These are phyloP conservation scores for Paradoxurus hermaphroditus DNA, from an alignment of 2,113 vertebrate genomes.

Conservation along the genomic window DNA sequence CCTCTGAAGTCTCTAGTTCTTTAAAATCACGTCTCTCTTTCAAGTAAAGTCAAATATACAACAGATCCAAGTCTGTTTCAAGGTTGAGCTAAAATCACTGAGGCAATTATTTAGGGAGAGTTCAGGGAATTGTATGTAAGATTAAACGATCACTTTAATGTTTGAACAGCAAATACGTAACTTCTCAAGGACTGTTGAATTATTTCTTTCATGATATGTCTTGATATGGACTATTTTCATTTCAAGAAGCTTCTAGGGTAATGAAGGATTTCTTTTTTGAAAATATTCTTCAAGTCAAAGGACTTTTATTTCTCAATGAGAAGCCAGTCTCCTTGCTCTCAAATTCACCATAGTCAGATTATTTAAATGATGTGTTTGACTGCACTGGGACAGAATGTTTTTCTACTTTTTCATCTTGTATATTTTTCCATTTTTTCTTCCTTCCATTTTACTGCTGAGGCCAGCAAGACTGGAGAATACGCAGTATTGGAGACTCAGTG, in stretches of 20 bases:
- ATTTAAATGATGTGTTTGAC: background rate
- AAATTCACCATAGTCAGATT: background rate
- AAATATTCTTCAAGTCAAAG: conserved; percentile 49
- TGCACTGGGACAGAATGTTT: background rate
- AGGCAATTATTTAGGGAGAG: conserved; percentile 53
- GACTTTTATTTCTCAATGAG: conserved; percentile 51
- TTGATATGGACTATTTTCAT: conserved; percentile 43
- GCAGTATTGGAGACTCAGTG: background rate
- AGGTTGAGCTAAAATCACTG: conserved; percentile 59
- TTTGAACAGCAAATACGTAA: conserved; percentile 45
- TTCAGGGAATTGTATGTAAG: conserved; percentile 56
- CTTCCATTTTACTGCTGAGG: background rate
- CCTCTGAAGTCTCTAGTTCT: conserved; percentile 3
- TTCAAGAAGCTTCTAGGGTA: conserved; percentile 38
- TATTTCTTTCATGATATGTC: conserved; percentile 30
- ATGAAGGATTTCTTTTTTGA: conserved; percentile 41
- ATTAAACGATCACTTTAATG: conserved; percentile 34
- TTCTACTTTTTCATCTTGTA: conserved; percentile 10
- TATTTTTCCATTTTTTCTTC: conserved; percentile 14
- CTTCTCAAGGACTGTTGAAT: conserved; percentile 32
- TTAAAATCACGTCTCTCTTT: conserved; percentile 34
- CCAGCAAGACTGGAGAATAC: background rate
- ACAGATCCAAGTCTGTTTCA: conserved; percentile 50
- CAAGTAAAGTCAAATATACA: conserved; percentile 54
- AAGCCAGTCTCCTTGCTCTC: background rate